Base-by-base conservation (phyloP, 2,797 vertebrate genomes). In the Pelobates cultripes region DNA sequence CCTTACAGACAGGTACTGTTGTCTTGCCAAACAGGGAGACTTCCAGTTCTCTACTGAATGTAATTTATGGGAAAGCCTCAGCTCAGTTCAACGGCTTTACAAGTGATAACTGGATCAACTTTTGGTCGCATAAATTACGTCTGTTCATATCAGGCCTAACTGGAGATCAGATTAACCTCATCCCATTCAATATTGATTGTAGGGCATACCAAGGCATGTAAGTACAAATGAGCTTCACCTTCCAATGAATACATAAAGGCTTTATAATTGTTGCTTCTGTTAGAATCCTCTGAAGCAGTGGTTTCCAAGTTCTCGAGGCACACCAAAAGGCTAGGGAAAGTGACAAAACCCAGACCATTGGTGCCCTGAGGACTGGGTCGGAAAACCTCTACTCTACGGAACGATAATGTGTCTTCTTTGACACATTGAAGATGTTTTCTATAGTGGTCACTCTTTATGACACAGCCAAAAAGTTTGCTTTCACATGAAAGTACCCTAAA, bases 151-250 rank as follows among this genome's bases (percentile, higher is more conserved):
- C 53, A 15, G n/a, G 66, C 45, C 14, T 84, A n/a, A 70, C 15
- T 17, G 67, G 3, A 8, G 7, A 0, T 3, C 72, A 79, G 2
- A 14, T 84, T 66, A 2, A 44, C 0, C 13, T 2, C 40, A 70
- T 84, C 43, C 72, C 82, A 28, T 0, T 3, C 0, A 72, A 3
- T 57, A 66, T 79, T 7, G 13, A 10, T 53, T 84, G 82, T 10
- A 2, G 3, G 0, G 13, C 44, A 41, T 79, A 70, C 55, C 66
- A 75, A 45, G 53, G n/a, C 6, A 7, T 84, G 82, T 84, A 71
- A 84, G 82, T n/a, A 57, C 7, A 67, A 67, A 17, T 76, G 28
- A 28, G 51, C 14, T 51, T n/a, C 17, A 10, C 6, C 55, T 12
- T 57, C 1, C 9, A 4, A 57, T 3, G 1, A 51, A 51, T 51